Base-by-base conservation (phyloP, 2,888 invertebrate genomes). In the Mallateleia sp. region DNA sequence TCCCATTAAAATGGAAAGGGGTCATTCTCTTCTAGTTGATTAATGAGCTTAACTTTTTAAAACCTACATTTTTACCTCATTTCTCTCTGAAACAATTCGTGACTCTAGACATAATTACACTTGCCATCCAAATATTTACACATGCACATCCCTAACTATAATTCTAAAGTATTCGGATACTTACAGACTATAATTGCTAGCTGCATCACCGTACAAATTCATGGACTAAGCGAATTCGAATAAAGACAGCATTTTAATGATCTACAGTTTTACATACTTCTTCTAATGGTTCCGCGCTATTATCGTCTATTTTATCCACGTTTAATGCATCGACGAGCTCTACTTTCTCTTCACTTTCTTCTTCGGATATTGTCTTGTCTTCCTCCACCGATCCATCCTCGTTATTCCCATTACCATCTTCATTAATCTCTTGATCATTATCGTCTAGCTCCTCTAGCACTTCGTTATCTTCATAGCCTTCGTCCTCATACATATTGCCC, bases 201-300 rank as follows among this genome's bases (percentile, higher is more conserved):
- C 72, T 72, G 77, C 84, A 18, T 52, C 84, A 66, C 22, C 38
- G 66, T 75, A 85, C 64, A 79, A 69, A 75, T 80, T 69, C 64
- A 71, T 85, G 85, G 85, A 85, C 85, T 75, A 85, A 80, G 80
- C 85, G 75, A 85, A 80, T 85, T 85, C 75, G 69, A 85, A 54
- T 50, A 42, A 52, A 62, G 25, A 64, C 56, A 47, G 18, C 66
- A 32, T 74, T 72, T 66, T 32, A 69, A 52, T 20, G 56, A 62
- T 80, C 75, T 80, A 56, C 42, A 32, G 74, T 52, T 78, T 78
- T 83, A 71, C 91, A 89, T 91, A 95, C 95, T 92, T 95, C 95
- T 90, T 95, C 94, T 87, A 94, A 91, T 32, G 94, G 94, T 75
- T 94, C 94, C 38, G 91, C 91, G 85, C 92, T 93, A 74, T 94